A percentile compares a stretch with the other conserved stretches of the same genome.
Conservation (phyloP, 1,140 invertebrate genomes). For the Caenorhabditis brenneri region DNA sequence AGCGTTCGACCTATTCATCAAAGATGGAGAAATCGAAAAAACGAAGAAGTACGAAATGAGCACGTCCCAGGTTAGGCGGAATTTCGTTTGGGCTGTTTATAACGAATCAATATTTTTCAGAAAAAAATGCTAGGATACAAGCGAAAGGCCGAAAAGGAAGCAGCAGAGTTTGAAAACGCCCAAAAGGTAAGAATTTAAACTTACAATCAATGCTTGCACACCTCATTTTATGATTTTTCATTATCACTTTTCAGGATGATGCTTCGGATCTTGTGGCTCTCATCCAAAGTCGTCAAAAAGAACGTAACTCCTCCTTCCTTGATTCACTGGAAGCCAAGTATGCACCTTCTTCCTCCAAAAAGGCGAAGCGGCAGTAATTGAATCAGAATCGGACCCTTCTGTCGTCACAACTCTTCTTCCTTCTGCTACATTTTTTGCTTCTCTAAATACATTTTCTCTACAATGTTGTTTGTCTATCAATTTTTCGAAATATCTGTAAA, state of each 20-base stretch:
- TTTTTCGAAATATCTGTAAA: background rate
- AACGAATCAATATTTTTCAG: too few relatives aligned
- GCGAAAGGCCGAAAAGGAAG: constrained; percentile 68
- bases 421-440: background rate
- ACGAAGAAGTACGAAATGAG: constrained; percentile 75
- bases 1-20: background rate
- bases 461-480: background rate
- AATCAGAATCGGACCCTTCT: background rate
- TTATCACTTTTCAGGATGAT: background rate
- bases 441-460: background rate
- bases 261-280: background rate
- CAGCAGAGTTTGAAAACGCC: constrained; percentile 74
- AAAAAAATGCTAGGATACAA: constrained; percentile 50
- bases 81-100: background rate
- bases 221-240: background rate
- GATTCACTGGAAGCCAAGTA: constrained; percentile 13
- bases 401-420: background rate
- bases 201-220: background rate
- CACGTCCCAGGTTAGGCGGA: background rate
- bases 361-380: constrained; percentile 38
- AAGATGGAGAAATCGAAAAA: constrained; percentile 72
- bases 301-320: background rate
- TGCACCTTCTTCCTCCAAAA: constrained; percentile 43
- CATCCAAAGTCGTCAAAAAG: background rate
- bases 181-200: background rate